Conservation (phyloP, 1,140 invertebrate species). For the Trichoplusia ni region DNA sequence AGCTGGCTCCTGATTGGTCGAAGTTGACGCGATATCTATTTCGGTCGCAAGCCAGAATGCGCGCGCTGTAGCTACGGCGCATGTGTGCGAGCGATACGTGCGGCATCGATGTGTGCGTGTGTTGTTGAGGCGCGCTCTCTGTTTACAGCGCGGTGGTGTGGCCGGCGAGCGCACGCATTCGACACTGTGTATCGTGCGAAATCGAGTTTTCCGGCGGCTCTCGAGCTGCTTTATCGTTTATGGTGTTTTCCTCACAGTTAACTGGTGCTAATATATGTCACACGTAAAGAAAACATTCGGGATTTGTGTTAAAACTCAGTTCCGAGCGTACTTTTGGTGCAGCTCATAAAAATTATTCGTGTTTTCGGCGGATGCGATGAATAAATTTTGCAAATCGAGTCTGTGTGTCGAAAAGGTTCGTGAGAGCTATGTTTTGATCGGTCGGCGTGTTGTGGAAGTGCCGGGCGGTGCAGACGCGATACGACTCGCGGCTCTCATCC, state of each 20-base stretch:
- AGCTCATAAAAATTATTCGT: slow-evolving; percentile 74
- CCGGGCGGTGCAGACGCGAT: slow-evolving; percentile 65
- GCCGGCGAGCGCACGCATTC: slow-evolving; percentile 73
- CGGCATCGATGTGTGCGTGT: slow-evolving; percentile 61
- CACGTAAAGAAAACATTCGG: slow-evolving; percentile 61
- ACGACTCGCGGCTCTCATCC: slow-evolving; percentile 48
- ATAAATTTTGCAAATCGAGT: slow-evolving; percentile 80
- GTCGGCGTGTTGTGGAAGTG: slow-evolving; percentile 67
- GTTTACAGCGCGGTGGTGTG: slow-evolving; percentile 76
- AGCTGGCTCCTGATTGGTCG: slow-evolving; percentile 51
- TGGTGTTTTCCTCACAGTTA: slow-evolving; percentile 73
- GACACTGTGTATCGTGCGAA: slow-evolving; percentile 64
- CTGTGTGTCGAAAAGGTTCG: slow-evolving; percentile 76
- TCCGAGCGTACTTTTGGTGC: slow-evolving; percentile 59
- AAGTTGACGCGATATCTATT: slow-evolving; percentile 72
- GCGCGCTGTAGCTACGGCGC: slow-evolving; percentile 54
- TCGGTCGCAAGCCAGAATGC: slow-evolving; percentile 61
- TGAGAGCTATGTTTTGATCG: slow-evolving; percentile 77
- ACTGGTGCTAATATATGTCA: slow-evolving; percentile 71
- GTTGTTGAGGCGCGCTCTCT: slow-evolving; percentile 73
- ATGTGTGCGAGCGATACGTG: slow-evolving; percentile 56
- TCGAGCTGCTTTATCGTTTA: slow-evolving; percentile 61
- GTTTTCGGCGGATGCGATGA: slow-evolving; percentile 80
- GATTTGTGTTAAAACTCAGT: slow-evolving; percentile 35
- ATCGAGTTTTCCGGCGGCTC: slow-evolving; percentile 71